Evolutionary conservation across 1,140 invertebrate genomes (phyloP).

Genomic region (Temnothorax longispinosus): DNA sequence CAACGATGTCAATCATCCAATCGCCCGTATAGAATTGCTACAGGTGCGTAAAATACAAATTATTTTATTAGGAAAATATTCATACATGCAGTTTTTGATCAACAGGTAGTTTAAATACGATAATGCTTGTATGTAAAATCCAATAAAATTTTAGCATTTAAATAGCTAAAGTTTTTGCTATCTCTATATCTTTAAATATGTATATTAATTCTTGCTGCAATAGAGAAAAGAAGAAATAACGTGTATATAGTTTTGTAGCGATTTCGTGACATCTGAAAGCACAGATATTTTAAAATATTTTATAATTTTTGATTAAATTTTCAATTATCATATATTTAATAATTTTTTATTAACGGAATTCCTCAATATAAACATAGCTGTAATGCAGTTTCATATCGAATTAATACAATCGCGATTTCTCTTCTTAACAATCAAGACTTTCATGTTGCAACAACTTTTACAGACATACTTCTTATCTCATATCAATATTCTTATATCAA

Average conservation of each 20-base stretch:
- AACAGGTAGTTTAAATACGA: constrained; percentile 18
- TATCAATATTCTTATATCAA: neutral
- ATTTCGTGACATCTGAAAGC: neutral
- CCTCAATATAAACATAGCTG: neutral
- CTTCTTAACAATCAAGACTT: neutral
- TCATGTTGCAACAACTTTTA: neutral
- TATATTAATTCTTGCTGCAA: neutral
- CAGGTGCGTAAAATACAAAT: neutral
- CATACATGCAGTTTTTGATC: constrained; percentile 17
- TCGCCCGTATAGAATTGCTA: neutral
- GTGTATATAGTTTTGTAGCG: neutral
- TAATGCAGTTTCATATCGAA: too few relatives aligned
- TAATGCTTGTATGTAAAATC: neutral
- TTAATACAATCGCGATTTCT: too few relatives aligned
- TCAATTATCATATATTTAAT: neutral
- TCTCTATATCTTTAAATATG: neutral
- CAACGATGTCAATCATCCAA: constrained; percentile 3
- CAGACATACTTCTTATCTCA: neutral
- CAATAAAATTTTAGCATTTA: constrained; percentile 12
- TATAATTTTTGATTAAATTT: neutral
- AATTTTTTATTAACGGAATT: neutral
- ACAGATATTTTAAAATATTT: neutral
- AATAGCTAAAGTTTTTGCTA: neutral
- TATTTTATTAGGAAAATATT: constrained; percentile 42
- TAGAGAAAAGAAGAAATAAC: neutral